Evolutionary conservation across 2,888 invertebrate species (phyloP).

Genomic region (Conistra vaccinii): DNA sequence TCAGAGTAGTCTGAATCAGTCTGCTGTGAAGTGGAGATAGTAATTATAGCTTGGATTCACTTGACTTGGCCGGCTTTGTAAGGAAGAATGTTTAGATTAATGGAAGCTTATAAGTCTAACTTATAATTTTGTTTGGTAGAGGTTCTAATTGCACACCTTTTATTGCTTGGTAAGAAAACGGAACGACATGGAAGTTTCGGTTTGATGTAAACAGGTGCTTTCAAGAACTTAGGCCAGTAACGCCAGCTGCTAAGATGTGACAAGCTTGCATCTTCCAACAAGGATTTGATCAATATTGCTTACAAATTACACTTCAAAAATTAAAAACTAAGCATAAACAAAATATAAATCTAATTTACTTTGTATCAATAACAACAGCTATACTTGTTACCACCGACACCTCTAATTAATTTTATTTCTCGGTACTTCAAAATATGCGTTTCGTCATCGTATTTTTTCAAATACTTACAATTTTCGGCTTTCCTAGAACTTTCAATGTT

Average conservation of each 20-base stretch:
- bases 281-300: too few relatives aligned
- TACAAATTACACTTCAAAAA: too few relatives aligned
- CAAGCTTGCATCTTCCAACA: too few relatives aligned
- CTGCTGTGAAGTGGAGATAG: constrained; percentile 14
- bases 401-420: not conserved
- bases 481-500: not conserved
- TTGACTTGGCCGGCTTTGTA: constrained; percentile 12
- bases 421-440: too few relatives aligned
- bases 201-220: not conserved
- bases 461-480: too few relatives aligned
- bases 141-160: not conserved
- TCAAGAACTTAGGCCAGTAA: not conserved
- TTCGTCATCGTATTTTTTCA: too few relatives aligned
- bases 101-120: not conserved
- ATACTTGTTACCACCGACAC: not conserved
- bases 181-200: too few relatives aligned
- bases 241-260: not conserved
- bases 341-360: not conserved
- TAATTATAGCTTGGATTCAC: constrained; percentile 28
- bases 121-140: not conserved
- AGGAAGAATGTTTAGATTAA: not conserved
- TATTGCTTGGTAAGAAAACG: constrained; percentile 3
- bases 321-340: too few relatives aligned
- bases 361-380: constrained; percentile 5
- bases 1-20: constrained; percentile 28